Evolutionary conservation across 2,113 vertebrate species (phyloP), one percentile per base, ranked within the genome.

Genomic region (Pollachius pollachius): DNA sequence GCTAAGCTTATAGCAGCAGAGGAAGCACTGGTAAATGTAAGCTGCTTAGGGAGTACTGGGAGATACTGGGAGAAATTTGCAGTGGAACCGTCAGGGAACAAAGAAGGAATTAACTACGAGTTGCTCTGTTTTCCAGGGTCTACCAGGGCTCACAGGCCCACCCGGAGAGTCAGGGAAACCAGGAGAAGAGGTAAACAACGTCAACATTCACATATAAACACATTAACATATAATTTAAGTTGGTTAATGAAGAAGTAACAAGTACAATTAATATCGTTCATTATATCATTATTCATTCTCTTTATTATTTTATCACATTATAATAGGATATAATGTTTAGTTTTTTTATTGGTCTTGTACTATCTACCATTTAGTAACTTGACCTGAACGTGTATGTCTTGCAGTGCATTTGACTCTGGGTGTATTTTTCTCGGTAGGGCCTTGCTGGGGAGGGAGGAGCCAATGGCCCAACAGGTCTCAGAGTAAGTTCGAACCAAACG

Each of bases 141-240:
- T 99, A 72, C 97, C 97, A 27, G 97, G 97, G 75, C 71, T 91
- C 30, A 91, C 96, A 58, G 97, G 97, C 2, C 92, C 96, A 83
- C 97, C 97, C 37, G 97, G 97, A 81, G 96, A 99, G 86, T 88
- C 94, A 71, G 97, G 97, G 78, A 99, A 99, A 81, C 95, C 94
- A 81, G 97, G 97, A 37, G 90, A 91, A 81, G 95, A 96, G 93
- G 97, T 98, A 89, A 41, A 27, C 23, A 64, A 54, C 34, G 48
- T 69, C 37, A 30, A 61, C 13, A 21, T 9, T 21, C 3, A 25
- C 18, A 2, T 7, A 61, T 27, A 61, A 34, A 18, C 15, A 19
- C 15, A 19, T 19, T 19, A 30, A 16, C 1, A 15, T 23, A 12
- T 48, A 34, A 34, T 62, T 30, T 52, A 11, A 21, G n/a, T 30